These are phyloP conservation scores for Antitype chi DNA, from an alignment of 2,888 invertebrate species.

Conservation along the genomic window DNA sequence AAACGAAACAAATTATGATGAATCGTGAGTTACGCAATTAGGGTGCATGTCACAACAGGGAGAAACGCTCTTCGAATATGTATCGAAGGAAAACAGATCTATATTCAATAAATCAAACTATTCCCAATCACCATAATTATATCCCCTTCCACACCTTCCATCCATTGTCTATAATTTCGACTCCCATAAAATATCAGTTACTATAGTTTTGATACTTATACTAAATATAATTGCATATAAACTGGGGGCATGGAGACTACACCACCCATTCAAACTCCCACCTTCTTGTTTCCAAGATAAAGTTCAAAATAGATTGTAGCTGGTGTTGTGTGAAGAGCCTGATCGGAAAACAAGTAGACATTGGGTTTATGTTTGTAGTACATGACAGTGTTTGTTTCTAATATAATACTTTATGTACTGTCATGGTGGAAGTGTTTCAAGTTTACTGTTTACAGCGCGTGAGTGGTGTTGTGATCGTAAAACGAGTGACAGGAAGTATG, in stretches of 20 bases:
- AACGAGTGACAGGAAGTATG: constrained; percentile 8
- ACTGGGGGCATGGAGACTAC: background rate
- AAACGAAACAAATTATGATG: no score
- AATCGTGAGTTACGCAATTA: no score
- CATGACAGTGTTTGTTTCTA: constrained; percentile 62
- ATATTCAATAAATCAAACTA: background rate
- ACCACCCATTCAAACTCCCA: constrained; percentile 9
- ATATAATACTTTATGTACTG: constrained; percentile 66
- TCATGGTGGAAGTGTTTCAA: constrained; percentile 51
- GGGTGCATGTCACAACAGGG: background rate
- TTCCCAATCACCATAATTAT: background rate
- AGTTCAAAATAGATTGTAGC: constrained; percentile 7
- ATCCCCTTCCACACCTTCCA: background rate
- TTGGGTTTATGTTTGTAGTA: constrained; percentile 57
- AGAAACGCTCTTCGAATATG: background rate
- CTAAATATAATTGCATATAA: constrained; percentile 49
- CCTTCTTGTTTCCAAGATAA: background rate
- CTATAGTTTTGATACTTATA: constrained; percentile 38
- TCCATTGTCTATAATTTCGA: constrained; percentile 3
- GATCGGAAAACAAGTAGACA: constrained; percentile 62
- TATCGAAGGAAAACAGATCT: background rate
- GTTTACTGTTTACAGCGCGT: constrained; percentile 54
- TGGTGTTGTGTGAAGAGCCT: constrained; percentile 9
- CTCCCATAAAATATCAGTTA: constrained; percentile 23
- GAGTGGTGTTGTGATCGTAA: constrained; percentile 43